Conservation (phyloP, 2,113 vertebrate genomes). For the Etia nguti region DNA sequence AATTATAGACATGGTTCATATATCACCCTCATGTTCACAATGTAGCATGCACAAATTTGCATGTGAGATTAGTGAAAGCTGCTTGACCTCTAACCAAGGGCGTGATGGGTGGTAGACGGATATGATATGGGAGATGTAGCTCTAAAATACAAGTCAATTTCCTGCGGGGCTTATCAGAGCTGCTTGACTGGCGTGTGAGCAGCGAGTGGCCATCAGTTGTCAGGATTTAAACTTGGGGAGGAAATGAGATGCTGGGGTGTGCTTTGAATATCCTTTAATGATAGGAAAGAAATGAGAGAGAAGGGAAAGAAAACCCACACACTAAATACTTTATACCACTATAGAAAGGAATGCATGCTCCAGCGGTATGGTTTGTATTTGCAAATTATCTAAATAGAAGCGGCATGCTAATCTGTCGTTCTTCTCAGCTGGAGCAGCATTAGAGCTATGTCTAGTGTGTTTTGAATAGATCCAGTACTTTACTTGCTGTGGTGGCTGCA, state of each 20-base stretch:
- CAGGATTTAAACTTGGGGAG: slow-evolving; percentile 70
- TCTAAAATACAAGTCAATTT: slow-evolving; percentile 65
- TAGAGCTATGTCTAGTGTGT: slow-evolving; percentile 29
- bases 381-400: slow-evolving; percentile 25
- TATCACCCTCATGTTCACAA: slow-evolving; percentile 7
- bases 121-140: slow-evolving; percentile 47
- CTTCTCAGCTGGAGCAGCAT: slow-evolving; percentile 17
- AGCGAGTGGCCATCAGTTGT: slow-evolving; percentile 59
- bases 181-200: slow-evolving; percentile 61
- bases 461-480: slow-evolving; percentile 38
- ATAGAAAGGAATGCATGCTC: not conserved
- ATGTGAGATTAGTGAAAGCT: slow-evolving; percentile 55
- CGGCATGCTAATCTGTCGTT: slow-evolving; percentile 26
- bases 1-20: slow-evolving; percentile 32
- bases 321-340: not conserved
- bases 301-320: not conserved
- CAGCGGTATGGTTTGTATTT: slow-evolving; percentile 12
- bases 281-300: slow-evolving; percentile 20
- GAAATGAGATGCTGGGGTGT: slow-evolving; percentile 62
- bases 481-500: slow-evolving; percentile 29
- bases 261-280: slow-evolving; percentile 52
- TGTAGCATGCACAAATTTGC: slow-evolving; percentile 46
- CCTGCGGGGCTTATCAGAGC: slow-evolving; percentile 63
- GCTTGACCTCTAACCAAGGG: slow-evolving; percentile 67
- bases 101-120: slow-evolving; percentile 34